Evolutionary conservation across 2,888 invertebrate genomes (phyloP).

Genomic region (Harmothoe impar): DNA sequence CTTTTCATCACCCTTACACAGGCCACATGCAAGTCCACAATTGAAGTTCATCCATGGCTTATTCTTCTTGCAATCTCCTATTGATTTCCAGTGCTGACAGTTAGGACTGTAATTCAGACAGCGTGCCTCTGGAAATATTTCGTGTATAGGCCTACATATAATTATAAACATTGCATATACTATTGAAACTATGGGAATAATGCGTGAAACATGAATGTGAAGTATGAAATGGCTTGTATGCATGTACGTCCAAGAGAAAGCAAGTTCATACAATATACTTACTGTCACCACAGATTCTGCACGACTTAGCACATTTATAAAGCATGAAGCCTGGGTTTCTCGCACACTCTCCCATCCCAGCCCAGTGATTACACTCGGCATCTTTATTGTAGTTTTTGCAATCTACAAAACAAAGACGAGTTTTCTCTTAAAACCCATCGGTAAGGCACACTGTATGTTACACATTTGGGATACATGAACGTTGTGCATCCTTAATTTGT

Average conservation of each 20-base stretch:
- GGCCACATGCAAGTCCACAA: not conserved
- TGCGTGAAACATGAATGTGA: too few species aligned
- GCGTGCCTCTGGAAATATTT: not conserved
- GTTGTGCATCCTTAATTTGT: too few species aligned
- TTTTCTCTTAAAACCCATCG: too few species aligned
- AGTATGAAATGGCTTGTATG: too few species aligned
- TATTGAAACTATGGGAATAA: too few species aligned
- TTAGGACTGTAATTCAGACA: constrained; percentile 10
- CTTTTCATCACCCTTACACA: not conserved
- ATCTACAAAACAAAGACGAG: not conserved
- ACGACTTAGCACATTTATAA: constrained; percentile 70
- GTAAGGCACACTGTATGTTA: too few species aligned
- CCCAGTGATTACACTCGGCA: constrained; percentile 70
- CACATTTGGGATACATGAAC: too few species aligned
- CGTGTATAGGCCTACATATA: too few species aligned
- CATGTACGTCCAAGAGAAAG: too few species aligned
- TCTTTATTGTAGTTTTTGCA: constrained; percentile 67
- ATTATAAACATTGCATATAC: too few species aligned
- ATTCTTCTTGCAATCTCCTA: not conserved
- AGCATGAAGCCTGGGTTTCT: constrained; percentile 72
- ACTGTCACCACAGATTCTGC: constrained; percentile 68
- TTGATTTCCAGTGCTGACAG: not conserved
- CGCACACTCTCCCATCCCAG: constrained; percentile 69
- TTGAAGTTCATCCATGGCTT: constrained; percentile 25
- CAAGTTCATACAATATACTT: too few species aligned